These are phyloP conservation scores for Sebastes ruberrimus DNA, from an alignment of 2,797 vertebrate species.

Conservation along the genomic window DNA sequence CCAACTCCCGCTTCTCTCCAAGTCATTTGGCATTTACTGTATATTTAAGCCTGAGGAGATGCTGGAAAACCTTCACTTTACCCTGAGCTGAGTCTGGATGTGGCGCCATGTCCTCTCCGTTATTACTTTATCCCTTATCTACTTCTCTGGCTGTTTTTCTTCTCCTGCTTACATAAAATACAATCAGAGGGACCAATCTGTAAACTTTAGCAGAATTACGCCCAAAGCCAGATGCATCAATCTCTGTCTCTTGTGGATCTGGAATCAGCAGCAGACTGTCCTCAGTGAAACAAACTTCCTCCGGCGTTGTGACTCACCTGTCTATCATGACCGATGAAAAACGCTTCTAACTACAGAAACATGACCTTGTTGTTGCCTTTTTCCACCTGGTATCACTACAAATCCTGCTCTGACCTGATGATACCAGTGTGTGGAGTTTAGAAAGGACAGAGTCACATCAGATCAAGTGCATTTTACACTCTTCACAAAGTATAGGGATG, in stretches of 20 bases:
- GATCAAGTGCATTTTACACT: background rate
- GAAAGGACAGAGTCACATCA: background rate
- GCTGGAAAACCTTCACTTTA: constrained; percentile 16
- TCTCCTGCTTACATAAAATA: background rate
- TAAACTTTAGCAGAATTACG: background rate
- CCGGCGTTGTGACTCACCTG: background rate
- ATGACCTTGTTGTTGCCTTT: background rate
- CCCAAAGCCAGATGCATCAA: background rate
- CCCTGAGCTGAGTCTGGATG: background rate
- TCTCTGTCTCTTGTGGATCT: background rate
- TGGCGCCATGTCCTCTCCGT: background rate
- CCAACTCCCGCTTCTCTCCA: constrained; percentile 23
- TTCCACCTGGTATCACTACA: background rate
- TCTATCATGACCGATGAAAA: background rate
- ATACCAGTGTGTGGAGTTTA: background rate
- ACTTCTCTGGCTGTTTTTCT: background rate
- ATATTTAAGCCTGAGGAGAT: constrained; percentile 21
- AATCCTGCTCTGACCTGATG: background rate
- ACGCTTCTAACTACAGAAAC: background rate
- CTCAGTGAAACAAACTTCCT: background rate
- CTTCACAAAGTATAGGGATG: background rate
- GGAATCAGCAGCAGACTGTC: background rate
- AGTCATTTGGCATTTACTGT: constrained; percentile 26
- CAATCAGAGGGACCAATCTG: constrained; percentile 1
- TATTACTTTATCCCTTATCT: background rate